Percentiles rank a stretch among this genome's conserved stretches.
Evolutionary conservation across 1,140 invertebrate genomes (phyloP).

Genomic region (Apis laboriosa): DNA sequence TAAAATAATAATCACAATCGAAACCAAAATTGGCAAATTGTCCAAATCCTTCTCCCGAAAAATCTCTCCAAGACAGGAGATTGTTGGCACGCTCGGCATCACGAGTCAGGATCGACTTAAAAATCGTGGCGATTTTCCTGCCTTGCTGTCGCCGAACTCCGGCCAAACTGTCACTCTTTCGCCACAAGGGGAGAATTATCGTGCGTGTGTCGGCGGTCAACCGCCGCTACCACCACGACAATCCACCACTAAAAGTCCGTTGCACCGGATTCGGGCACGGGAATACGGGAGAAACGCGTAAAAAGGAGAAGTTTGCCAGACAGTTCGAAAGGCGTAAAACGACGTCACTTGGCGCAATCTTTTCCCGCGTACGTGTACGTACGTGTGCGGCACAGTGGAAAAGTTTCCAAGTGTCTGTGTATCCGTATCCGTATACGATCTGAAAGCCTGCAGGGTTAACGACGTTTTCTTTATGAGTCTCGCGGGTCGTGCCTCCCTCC

Average conservation of each 20-base stretch:
- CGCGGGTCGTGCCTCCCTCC: slow-evolving; percentile 9
- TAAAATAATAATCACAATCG: background rate
- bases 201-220: slow-evolving; percentile 54
- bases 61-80: background rate
- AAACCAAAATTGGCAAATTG: too few relatives aligned
- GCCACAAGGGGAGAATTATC: slow-evolving; percentile 50
- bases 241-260: slow-evolving; percentile 48
- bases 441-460: slow-evolving; percentile 38
- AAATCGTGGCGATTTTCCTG: slow-evolving; percentile 9
- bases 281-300: slow-evolving; percentile 20
- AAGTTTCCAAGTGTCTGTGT: slow-evolving; percentile 52
- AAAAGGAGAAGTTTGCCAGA: slow-evolving; percentile 59
- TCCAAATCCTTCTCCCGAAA: background rate
- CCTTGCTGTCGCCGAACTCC: slow-evolving; percentile 33
- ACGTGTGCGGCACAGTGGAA: slow-evolving; percentile 44
- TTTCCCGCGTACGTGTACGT: background rate
- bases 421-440: slow-evolving; percentile 27
- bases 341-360: slow-evolving; percentile 50
- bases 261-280: background rate
- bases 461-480: slow-evolving; percentile 31
- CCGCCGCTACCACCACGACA: slow-evolving; percentile 47
- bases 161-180: slow-evolving; percentile 61
- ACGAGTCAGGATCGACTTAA: background rate
- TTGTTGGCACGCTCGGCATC: background rate
- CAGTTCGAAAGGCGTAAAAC: slow-evolving; percentile 57